Conservation (phyloP, 1,140 invertebrate species). For the Leptoteleia sp. region DNA sequence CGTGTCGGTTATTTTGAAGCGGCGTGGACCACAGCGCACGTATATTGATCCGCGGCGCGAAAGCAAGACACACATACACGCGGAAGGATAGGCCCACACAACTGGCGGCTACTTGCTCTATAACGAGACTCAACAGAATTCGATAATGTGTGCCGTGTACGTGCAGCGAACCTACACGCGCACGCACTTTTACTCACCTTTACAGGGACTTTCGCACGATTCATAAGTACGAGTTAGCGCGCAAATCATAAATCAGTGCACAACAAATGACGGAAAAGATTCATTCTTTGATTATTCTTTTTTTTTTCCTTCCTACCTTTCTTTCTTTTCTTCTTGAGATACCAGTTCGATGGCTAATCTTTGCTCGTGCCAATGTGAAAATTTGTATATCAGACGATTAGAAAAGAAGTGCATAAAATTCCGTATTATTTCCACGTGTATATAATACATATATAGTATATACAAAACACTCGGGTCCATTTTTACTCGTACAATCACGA, state of each 20-base stretch:
- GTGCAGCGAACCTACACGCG: constrained; percentile 27
- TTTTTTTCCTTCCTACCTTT: too few species aligned
- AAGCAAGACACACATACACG: constrained; percentile 51
- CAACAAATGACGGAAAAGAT: constrained; percentile 55
- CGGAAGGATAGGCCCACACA: constrained; percentile 66
- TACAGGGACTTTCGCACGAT: constrained; percentile 67
- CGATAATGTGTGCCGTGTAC: constrained; percentile 38
- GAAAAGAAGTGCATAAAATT: too few species aligned
- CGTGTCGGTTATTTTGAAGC: constrained; percentile 73
- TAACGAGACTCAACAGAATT: constrained; percentile 49
- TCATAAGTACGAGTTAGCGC: constrained; percentile 57
- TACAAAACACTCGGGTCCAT: too few species aligned
- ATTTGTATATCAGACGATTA: too few species aligned
- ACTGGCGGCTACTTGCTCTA: constrained; percentile 65
- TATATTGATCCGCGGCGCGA: constrained; percentile 66
- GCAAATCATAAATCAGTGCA: constrained; percentile 70
- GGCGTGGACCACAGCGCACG: constrained; percentile 61
- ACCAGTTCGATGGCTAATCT: too few species aligned
- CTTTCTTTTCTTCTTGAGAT: too few species aligned
- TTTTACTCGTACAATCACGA: too few species aligned
- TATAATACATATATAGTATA: too few species aligned
- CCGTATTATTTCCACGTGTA: too few species aligned
- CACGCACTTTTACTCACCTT: constrained; percentile 49
- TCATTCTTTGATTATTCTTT: constrained; percentile 27
- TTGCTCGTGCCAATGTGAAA: too few species aligned